Conservation (phyloP, 2,888 invertebrate species). For the Tipula unca region DNA sequence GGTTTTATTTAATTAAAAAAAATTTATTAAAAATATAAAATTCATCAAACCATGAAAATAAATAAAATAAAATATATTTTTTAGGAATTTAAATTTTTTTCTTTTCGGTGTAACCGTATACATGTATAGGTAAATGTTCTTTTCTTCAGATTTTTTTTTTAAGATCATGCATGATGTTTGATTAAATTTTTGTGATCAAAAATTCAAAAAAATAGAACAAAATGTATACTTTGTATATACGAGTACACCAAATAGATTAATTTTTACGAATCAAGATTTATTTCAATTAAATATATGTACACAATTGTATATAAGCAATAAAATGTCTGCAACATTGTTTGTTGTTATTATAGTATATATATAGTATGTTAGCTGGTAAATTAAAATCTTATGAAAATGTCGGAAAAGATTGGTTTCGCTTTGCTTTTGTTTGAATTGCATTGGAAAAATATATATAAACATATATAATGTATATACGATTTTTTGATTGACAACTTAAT, state of each 20-base stretch:
- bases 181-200: neutral
- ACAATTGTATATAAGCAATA: neutral
- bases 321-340: neutral
- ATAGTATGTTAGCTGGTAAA: neutral
- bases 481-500: neutral
- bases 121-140: neutral
- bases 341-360: neutral
- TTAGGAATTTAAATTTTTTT: neutral
- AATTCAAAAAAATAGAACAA: neutral
- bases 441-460: too few relatives aligned
- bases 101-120: neutral
- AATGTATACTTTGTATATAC: neutral
- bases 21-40: neutral
- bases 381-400: neutral
- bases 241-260: neutral
- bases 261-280: neutral
- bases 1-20: conserved; percentile 8
- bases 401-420: neutral
- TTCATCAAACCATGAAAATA: neutral
- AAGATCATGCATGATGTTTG: too few relatives aligned
- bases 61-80: neutral
- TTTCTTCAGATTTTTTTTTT: neutral
- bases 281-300: too few relatives aligned
- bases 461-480: neutral
- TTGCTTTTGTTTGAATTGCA: neutral